Base-by-base conservation (phyloP, 2,113 vertebrate genomes). In the Pseudorasbora parva region DNA sequence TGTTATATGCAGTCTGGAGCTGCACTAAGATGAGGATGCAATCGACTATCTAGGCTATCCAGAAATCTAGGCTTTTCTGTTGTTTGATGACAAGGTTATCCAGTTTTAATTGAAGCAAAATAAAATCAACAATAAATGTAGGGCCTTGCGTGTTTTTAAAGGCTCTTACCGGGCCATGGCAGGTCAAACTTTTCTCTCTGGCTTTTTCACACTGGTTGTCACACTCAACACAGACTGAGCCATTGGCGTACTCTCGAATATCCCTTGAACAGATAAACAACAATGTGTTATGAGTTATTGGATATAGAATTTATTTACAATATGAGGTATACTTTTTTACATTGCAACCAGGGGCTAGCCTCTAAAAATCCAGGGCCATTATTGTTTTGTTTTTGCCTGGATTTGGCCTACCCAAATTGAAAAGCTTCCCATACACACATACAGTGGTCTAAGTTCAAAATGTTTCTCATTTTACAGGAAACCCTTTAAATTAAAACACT, bases 151-250 rank as follows among this genome's bases (percentile, higher is more conserved):
- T 30, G 45, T 9, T 6, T 23, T 71, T n/a, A 10, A 23, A 37
- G 25, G 10, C 3, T 51, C 95, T 97, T 94, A 99, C 98, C 94
- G 94, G 94, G 66, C 97, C 97, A 0, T 95, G 94, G 90, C 98
- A 99, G 0, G 97, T 98, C 86, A 96, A 89, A 73, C 92, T 91
- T 79, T 94, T 94, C 0, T 95, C 96, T 54, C 97, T 95, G 91
- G 96, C 96, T 92, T 95, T 97, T 86, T 98, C 96, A 83, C 98
- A 99, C 89, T 99, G 97, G 3, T 93, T 90, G 85, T 99, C 97
- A 82, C 98, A 99, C 82, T 97, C 96, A 85, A 98, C 91, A 5
- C 98, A 99, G 47, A 96, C 89, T 0, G 97, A 97, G 5, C 96
- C 96, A 0, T 99, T 99, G 27, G 94, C 93, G 87, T 97, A 99